These are phyloP conservation scores for Copidosoma floridanum DNA, from an alignment of 1,140 invertebrate species.

Conservation along the genomic window DNA sequence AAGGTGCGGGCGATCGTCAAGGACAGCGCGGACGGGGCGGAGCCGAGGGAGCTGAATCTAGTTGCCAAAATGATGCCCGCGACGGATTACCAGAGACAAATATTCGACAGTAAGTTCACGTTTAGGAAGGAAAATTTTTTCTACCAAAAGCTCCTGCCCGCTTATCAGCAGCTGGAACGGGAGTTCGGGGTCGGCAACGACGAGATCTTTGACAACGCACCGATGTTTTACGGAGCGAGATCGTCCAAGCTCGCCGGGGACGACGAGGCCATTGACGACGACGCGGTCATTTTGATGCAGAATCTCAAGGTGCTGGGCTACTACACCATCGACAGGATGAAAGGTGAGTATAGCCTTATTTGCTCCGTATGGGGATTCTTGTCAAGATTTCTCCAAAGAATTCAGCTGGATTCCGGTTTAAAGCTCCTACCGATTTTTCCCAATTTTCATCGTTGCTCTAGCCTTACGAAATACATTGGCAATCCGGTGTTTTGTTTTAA, in stretches of 20 bases:
- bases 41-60: conserved; percentile 38
- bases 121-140: conserved; percentile 51
- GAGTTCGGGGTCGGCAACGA: conserved; percentile 47
- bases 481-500: too few species aligned
- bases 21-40: conserved; percentile 1
- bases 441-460: too few species aligned
- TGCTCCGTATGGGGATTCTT: too few species aligned
- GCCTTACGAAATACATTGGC: too few species aligned
- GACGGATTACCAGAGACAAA: conserved; percentile 41
- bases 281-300: conserved; percentile 61
- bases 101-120: conserved; percentile 49
- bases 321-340: conserved; percentile 52
- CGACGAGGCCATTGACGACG: conserved; percentile 53
- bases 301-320: conserved; percentile 58
- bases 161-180: conserved; percentile 36
- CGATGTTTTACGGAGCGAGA: conserved; percentile 59
- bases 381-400: too few species aligned
- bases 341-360: conserved; percentile 32
- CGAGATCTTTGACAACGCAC: conserved; percentile 52
- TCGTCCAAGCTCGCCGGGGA: conserved; percentile 47
- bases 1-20: conserved; percentile 45
- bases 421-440: too few species aligned
- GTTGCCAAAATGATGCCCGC: conserved; percentile 51
- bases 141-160: conserved; percentile 43
- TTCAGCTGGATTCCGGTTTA: too few species aligned